Conservation (phyloP, 1,140 invertebrate species). For the Calliopsis andreniformis region DNA sequence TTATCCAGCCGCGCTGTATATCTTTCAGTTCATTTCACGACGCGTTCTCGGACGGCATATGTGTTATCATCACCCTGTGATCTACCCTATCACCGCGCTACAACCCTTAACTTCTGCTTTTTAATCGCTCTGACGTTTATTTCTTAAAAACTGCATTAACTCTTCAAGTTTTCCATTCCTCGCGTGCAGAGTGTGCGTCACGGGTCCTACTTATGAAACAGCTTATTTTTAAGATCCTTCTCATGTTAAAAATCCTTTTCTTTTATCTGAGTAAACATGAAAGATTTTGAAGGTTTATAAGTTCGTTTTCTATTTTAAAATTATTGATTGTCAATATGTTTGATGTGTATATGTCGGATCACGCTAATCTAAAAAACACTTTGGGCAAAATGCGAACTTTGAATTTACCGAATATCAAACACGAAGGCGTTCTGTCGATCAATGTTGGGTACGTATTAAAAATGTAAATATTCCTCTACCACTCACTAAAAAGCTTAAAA, state of each 20-base stretch:
- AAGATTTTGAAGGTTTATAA: not conserved
- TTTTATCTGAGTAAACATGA: not conserved
- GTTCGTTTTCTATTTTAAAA: not conserved
- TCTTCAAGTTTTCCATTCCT: no score
- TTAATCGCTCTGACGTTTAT: no score
- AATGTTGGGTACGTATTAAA: conserved; percentile 30
- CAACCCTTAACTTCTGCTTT: not conserved
- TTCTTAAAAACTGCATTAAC: no score
- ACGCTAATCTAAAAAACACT: not conserved
- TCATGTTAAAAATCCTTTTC: no score
- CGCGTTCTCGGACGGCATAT: conserved; percentile 15
- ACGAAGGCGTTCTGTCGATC: not conserved
- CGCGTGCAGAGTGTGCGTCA: no score
- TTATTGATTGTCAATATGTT: not conserved
- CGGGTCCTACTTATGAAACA: not conserved
- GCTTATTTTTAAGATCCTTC: no score
- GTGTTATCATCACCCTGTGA: not conserved
- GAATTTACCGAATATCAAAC: not conserved
- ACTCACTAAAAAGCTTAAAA: no score
- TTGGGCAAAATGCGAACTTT: not conserved
- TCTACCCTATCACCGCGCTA: no score
- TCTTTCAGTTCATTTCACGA: conserved; percentile 46
- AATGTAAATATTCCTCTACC: not conserved
- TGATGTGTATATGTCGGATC: not conserved
- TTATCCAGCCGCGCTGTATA: conserved; percentile 13